Conservation (phyloP, 2,113 vertebrate species). For the Naja naja region DNA sequence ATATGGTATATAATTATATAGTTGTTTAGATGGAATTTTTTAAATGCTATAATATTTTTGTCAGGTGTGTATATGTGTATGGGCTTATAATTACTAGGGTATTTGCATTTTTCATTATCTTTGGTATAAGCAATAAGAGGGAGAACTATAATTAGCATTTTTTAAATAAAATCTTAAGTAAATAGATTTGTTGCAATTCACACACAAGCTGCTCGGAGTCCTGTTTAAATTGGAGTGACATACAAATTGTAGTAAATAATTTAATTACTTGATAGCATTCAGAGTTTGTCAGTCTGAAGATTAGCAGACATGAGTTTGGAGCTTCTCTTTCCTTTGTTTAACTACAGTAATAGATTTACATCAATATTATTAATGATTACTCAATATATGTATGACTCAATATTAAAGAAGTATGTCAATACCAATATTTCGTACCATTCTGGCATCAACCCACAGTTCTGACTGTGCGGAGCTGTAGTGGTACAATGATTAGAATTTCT, state of each 20-base stretch:
- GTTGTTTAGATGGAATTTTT: neutral
- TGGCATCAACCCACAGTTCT: neutral
- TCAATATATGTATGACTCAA: neutral
- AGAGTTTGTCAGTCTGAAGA: neutral
- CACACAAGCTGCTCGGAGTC: neutral
- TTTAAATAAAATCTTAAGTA: neutral
- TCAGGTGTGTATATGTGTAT: neutral
- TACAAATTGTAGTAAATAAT: neutral
- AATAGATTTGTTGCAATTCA: neutral
- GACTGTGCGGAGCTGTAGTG: neutral
- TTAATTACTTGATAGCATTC: neutral
- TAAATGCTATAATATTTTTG: neutral
- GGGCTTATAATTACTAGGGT: neutral
- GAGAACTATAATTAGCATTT: neutral
- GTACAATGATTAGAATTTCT: neutral
- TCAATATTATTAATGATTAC: neutral
- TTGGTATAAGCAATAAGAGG: neutral
- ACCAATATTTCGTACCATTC: neutral
- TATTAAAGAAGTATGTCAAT: neutral
- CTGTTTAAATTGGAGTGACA: neutral
- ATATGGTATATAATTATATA: neutral
- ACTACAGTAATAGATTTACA: neutral
- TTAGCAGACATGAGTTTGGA: neutral
- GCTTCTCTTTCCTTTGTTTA: neutral
- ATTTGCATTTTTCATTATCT: neutral